phyloP scores from a whole-genome alignment of 92 coral and sea anemone species.

The Bergia sp. region DNA sequence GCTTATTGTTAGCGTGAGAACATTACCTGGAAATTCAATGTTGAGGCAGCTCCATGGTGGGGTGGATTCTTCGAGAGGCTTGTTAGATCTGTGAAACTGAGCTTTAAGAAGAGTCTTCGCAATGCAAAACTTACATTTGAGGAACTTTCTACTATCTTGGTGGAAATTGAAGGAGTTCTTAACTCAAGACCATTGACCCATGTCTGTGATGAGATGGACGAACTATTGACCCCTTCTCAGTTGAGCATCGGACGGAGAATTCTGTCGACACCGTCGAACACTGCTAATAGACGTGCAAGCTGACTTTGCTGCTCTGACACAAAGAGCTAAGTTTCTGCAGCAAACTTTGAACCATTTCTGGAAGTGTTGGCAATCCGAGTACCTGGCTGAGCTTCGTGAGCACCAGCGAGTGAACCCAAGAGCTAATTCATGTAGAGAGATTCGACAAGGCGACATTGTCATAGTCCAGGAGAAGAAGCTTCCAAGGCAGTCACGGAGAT shows the following conservation, averaged over 20 bases:
- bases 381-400: conserved; percentile 57
- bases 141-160: conserved; percentile 41
- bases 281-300: not conserved
- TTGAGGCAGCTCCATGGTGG: conserved; percentile 53
- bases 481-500: conserved; percentile 52
- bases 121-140: conserved; percentile 21
- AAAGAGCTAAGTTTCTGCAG: conserved; percentile 35
- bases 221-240: conserved; percentile 33
- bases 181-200: conserved; percentile 43
- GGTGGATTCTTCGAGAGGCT: conserved; percentile 46
- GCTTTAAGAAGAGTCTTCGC: conserved; percentile 34
- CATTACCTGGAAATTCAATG: conserved; percentile 52
- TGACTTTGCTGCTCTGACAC: not conserved
- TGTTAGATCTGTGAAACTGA: conserved; percentile 37
- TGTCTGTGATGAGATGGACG: conserved; percentile 27
- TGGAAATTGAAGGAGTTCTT: conserved; percentile 39
- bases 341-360: conserved; percentile 46
- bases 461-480: conserved; percentile 43
- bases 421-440: conserved; percentile 42
- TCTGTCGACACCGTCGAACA: not conserved
- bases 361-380: conserved; percentile 51
- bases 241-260: conserved; percentile 41
- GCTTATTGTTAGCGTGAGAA: conserved; percentile 31
- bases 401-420: conserved; percentile 45
- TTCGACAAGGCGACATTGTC: conserved; percentile 53